These are phyloP conservation scores for Taenioides sp. DNA, from an alignment of 2,797 vertebrate species.

Conservation along the genomic window DNA sequence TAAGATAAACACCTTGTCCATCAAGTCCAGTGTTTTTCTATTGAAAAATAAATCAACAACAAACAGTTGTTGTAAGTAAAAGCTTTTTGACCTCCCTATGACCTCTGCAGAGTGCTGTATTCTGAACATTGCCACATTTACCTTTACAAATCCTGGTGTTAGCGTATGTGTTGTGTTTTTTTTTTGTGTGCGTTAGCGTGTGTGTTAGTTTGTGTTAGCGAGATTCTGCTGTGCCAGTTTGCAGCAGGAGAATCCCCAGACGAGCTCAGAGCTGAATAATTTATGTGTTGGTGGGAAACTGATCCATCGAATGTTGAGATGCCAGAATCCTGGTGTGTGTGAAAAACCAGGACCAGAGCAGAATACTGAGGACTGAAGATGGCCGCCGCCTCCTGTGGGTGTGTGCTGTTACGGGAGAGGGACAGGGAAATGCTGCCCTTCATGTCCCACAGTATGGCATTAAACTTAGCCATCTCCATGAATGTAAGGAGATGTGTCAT, in stretches of 20 bases:
- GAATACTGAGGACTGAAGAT: neutral
- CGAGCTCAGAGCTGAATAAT: conserved; percentile 1
- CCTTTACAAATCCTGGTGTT: neutral
- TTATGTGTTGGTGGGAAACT: conserved; percentile 6
- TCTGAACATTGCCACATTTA: neutral
- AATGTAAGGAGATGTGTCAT: too few species aligned
- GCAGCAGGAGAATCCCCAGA: neutral
- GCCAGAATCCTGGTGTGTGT: neutral
- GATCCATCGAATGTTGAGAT: neutral
- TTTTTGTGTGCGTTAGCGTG: neutral
- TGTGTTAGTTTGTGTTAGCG: neutral
- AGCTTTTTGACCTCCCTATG: neutral
- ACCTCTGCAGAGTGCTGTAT: neutral
- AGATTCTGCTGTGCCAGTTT: neutral
- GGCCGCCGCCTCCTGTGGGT: too few species aligned
- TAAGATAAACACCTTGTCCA: too few species aligned
- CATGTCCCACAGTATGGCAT: too few species aligned
- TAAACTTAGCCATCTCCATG: too few species aligned
- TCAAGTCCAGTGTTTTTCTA: too few species aligned
- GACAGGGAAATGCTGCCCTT: too few species aligned
- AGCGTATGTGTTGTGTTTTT: too few species aligned
- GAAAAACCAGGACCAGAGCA: neutral
- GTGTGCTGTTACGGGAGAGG: too few species aligned
- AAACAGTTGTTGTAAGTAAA: too few species aligned
- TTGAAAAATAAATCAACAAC: too few species aligned